Percentiles rank a stretch among this genome's conserved stretches.
Conservation (phyloP, 2,113 vertebrate species). For the Vidua macroura region DNA sequence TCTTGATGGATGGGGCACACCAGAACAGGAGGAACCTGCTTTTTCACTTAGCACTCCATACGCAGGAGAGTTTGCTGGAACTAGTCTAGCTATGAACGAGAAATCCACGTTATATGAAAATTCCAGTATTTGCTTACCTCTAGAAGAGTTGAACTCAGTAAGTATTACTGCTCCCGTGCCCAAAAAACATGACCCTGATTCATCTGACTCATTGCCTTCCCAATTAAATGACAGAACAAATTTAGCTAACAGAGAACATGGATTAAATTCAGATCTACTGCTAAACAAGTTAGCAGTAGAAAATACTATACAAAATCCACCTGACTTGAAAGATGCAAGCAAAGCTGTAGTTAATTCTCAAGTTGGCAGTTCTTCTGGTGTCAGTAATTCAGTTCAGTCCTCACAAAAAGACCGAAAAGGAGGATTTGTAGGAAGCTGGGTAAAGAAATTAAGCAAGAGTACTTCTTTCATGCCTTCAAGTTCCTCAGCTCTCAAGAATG, state of each 20-base stretch:
- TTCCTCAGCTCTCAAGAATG: slow-evolving; percentile 53
- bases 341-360: not conserved
- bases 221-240: not conserved
- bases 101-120: not conserved
- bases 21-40: not conserved
- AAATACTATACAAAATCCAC: not conserved
- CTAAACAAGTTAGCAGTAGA: not conserved
- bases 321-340: not conserved
- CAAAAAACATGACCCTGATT: not conserved
- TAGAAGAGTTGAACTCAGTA: not conserved
- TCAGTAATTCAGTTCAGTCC: slow-evolving; percentile 36
- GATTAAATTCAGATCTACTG: slow-evolving; percentile 1
- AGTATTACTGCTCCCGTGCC: not conserved
- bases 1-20: not conserved
- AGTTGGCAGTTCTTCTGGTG: not conserved
- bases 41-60: not conserved
- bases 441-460: slow-evolving; percentile 73
- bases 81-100: not conserved
- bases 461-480: slow-evolving; percentile 67
- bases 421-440: slow-evolving; percentile 73
- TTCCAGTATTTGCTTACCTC: not conserved
- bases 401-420: slow-evolving; percentile 48
- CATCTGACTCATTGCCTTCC: not conserved
- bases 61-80: not conserved
- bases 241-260: not conserved